Evolutionary conservation across 2,113 vertebrate species (phyloP).

Genomic region (Origma solitaria): DNA sequence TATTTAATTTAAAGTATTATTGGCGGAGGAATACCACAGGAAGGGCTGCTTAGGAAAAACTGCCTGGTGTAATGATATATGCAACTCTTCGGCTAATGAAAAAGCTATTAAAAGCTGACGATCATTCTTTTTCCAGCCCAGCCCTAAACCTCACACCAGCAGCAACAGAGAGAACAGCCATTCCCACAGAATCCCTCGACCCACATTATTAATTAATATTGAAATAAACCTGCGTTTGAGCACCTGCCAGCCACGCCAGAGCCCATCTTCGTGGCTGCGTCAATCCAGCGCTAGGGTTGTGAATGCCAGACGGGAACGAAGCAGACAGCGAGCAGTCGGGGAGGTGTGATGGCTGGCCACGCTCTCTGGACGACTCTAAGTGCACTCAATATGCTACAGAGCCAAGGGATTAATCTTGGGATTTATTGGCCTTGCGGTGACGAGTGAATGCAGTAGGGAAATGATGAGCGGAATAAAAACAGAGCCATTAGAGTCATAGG

Average conservation of each 20-base stretch:
- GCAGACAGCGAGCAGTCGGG: not conserved
- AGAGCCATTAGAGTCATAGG: not conserved
- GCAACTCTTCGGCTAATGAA: not conserved
- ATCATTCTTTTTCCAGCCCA: not conserved
- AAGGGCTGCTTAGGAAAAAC: not conserved
- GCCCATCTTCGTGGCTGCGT: not conserved
- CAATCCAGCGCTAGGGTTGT: not conserved
- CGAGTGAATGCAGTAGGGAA: not conserved
- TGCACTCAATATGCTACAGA: not conserved
- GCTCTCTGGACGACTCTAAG: not conserved
- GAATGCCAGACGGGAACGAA: fast-evolving
- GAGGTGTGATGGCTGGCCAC: not conserved
- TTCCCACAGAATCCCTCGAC: not conserved
- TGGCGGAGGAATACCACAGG: not conserved
- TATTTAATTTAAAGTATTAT: not conserved
- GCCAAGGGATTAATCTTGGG: not conserved
- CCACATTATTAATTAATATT: not conserved
- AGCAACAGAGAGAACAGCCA: not conserved
- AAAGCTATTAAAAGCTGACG: not conserved
- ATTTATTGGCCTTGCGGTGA: constrained; percentile 10
- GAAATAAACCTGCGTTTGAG: not conserved
- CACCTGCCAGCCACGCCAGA: fast-evolving
- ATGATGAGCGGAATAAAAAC: not conserved
- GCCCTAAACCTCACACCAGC: not conserved
- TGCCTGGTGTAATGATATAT: fast-evolving